These are phyloP conservation scores for Eutrigla gurnardus DNA, from an alignment of 2,797 vertebrate genomes.

Conservation along the genomic window DNA sequence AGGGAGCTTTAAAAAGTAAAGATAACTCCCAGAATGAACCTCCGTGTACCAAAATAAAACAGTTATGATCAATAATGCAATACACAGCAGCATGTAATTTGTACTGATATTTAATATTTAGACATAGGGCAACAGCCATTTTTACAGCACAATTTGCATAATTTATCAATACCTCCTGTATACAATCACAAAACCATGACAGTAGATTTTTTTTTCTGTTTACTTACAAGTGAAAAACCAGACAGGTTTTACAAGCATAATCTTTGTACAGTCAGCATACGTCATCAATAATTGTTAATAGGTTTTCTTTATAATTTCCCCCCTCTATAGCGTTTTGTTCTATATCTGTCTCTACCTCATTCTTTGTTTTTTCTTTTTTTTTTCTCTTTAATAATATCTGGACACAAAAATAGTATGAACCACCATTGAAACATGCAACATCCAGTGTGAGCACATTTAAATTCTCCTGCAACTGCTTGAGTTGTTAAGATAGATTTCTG, in stretches of 20 bases:
- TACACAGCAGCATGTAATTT: slow-evolving; percentile 58
- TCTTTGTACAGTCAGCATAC: slow-evolving; percentile 92
- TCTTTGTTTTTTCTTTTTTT: slow-evolving; percentile 70
- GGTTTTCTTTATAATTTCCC: slow-evolving; percentile 66
- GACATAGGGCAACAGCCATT: slow-evolving; percentile 94
- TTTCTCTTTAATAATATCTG: slow-evolving; percentile 84
- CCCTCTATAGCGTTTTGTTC: slow-evolving; percentile 65
- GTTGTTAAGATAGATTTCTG: slow-evolving; percentile 78
- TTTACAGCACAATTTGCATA: slow-evolving; percentile 98
- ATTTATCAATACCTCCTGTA: slow-evolving; percentile 96
- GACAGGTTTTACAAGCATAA: slow-evolving; percentile 96
- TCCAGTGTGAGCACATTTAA: slow-evolving; percentile 93
- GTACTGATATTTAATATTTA: slow-evolving; percentile 98
- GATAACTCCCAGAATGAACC: not conserved
- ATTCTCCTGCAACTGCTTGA: slow-evolving; percentile 87
- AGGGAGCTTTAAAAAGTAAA: not conserved
- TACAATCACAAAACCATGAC: slow-evolving; percentile 99
- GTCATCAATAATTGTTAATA: slow-evolving; percentile 84
- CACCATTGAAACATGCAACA: slow-evolving; percentile 97
- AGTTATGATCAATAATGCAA: not conserved
- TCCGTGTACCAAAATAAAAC: not conserved
- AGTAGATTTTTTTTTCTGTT: slow-evolving; percentile 84
- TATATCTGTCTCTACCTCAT: slow-evolving; percentile 64
- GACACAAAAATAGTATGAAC: slow-evolving; percentile 91
- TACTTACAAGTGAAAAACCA: slow-evolving; percentile 94